Base-by-base conservation (phyloP, 2,113 vertebrate genomes). In the Austrofundulus limnaeus region DNA sequence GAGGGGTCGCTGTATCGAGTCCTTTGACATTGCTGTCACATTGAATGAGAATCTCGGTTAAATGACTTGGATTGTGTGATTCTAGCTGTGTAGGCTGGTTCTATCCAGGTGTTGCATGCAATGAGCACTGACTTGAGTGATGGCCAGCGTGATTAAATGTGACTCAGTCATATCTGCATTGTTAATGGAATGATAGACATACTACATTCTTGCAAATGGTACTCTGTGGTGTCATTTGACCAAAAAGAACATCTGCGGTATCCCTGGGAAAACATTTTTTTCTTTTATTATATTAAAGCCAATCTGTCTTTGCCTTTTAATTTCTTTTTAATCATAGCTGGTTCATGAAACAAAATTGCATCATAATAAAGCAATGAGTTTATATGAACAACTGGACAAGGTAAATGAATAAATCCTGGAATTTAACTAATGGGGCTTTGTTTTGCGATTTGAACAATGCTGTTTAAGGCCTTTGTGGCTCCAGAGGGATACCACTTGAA, bases 141-240 rank as follows among this genome's bases (percentile, higher is more conserved):
- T 76, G 57, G 55, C 54, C 7, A 4, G 24, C 37, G 25, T 70
- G 61, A 89, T 81, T 69, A 74, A 84, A 76, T 70, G 61, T 56
- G 72, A 84, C 79, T 83, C 67, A 42, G 77, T 76, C 60, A 72
- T 58, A 81, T 87, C 80, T 89, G 77, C 83, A 81, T 80, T 76
- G 72, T 66, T 77, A 82, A 84, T 79, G 5, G 31, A 21, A 75
- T 60, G 72, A 66, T 34, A 63, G 61, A 83, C 68, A 56, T 24
- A 56, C 51, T 24, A 34, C 42, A 41, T 57, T 66, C 34, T 64
- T 39, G 37, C 41, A 64, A 75, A 73, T 11, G 47, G 42, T 51
- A 45, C 51, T 25, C 57, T n/a, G 25, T 34, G 19, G 8, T 55
- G 64, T 82, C 70, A 19, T 54, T 68, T 8, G 28, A 66, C 59